These are phyloP conservation scores for Actinopyga echinites DNA, from an alignment of 53 echinoderm and acorn worm species.

Conservation along the genomic window DNA sequence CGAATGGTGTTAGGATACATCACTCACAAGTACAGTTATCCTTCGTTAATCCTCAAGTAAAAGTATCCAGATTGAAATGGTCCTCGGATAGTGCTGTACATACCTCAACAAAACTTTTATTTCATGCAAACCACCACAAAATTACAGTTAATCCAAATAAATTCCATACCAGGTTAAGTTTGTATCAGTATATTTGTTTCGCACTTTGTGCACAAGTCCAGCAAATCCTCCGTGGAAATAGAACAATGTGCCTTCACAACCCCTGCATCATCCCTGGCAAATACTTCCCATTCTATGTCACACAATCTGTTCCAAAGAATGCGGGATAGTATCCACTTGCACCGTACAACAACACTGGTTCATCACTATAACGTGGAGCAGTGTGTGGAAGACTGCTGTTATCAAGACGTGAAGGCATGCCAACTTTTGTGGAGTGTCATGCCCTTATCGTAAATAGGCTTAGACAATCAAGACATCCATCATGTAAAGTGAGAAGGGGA, in stretches of 20 bases:
- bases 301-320: slow-evolving; percentile 21
- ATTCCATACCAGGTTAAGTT: not conserved
- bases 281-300: slow-evolving; percentile 32
- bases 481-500: slow-evolving; percentile 25
- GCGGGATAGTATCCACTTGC: not conserved
- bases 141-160: slow-evolving; percentile 12
- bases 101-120: too few relatives aligned
- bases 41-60: too few relatives aligned
- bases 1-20: too few relatives aligned
- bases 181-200: not conserved
- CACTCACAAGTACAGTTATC: too few relatives aligned
- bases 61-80: too few relatives aligned
- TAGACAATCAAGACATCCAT: slow-evolving; percentile 35
- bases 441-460: slow-evolving; percentile 8
- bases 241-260: not conserved
- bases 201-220: not conserved
- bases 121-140: not conserved
- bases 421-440: not conserved
- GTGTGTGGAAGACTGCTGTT: too few relatives aligned
- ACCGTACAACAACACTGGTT: too few relatives aligned
- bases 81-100: too few relatives aligned
- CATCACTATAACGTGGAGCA: too few relatives aligned
- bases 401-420: slow-evolving; percentile 10
- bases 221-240: slow-evolving; percentile 8
- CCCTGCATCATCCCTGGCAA: not conserved